phyloP scores from a whole-genome alignment of 2,888 invertebrate genomes.

The Maniola hyperantus region DNA sequence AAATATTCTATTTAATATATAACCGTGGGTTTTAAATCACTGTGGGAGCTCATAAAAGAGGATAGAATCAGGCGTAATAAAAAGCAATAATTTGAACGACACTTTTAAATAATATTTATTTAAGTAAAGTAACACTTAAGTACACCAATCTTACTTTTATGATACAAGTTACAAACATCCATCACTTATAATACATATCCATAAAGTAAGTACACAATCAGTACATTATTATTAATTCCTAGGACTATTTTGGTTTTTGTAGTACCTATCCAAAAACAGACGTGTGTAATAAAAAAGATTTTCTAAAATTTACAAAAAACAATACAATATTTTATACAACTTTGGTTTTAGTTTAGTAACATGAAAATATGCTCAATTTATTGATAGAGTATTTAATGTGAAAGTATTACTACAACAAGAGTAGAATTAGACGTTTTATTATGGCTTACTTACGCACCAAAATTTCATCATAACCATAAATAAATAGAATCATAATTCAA shows the following conservation, averaged over 20 bases:
- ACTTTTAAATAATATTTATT: slow-evolving; percentile 70
- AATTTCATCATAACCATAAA: too few relatives aligned
- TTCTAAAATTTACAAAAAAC: not conserved
- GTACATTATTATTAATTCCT: slow-evolving; percentile 3
- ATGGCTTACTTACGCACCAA: too few relatives aligned
- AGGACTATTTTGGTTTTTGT: slow-evolving; percentile 7
- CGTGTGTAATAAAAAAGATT: slow-evolving; percentile 3
- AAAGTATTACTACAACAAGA: too few relatives aligned
- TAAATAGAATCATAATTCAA: too few relatives aligned
- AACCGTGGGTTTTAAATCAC: too few relatives aligned
- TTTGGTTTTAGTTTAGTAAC: too few relatives aligned
- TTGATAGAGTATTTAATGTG: too few relatives aligned
- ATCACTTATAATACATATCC: slow-evolving; percentile 50
- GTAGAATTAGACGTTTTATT: too few relatives aligned
- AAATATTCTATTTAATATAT: too few relatives aligned
- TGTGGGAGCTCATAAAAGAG: too few relatives aligned
- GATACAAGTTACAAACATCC: slow-evolving; percentile 65
- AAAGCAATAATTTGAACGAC: slow-evolving; percentile 37
- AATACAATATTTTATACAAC: not conserved
- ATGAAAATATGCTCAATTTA: too few relatives aligned
- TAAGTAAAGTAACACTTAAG: slow-evolving; percentile 73
- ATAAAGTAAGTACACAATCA: slow-evolving; percentile 31
- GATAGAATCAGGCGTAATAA: slow-evolving; percentile 10
- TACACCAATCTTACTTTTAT: slow-evolving; percentile 67
- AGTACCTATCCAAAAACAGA: not conserved